Base-by-base conservation (phyloP, 2,888 invertebrate species). In the Harmothoe impar region DNA sequence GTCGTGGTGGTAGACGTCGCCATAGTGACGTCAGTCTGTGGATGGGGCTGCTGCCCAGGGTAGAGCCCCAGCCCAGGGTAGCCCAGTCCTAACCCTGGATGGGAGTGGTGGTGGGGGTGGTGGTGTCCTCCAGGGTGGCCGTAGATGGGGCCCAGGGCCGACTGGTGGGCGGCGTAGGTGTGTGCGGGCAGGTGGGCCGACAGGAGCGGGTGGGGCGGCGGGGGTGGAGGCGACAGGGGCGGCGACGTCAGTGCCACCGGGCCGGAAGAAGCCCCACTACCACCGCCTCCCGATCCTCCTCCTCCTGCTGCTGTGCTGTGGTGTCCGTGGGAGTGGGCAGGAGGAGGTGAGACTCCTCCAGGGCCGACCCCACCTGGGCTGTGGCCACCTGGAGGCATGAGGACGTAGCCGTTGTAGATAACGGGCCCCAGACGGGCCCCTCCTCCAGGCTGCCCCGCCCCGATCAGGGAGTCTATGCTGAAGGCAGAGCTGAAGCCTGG, bases 371-470 rank as follows among this genome's bases (percentile, higher is more conserved):
- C 35, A 12, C 33, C 81, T 20, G 81, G 81, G 77, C 25, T 15
- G 15, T 17, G 77, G 43, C 43, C 43, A 7, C 43, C 43, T 7
- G 43, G 43, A 43, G 84, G 84, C 52, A 86, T 29, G 29, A 86
- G 29, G 29, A 86, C 86, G 56, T 86, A 86, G 52, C 86, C 86
- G 56, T 86, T 86, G 86, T 86, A 86, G 10, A 86, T 52, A 7
- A 86, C 54, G 0, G 86, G 86, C 1, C 5, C 52, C 54, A 52
- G 31, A 0, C 54, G 52, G 29, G 54, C 7, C 15, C n/a, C 43
- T 23, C 7, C 23, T 10, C 20, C 20, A 17, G 43, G 84, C 43
- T 10, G n/a, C 20, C 17, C 12, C 25, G 86, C 29, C 31, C 86
- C 86, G 3, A 86, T 86, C 20, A 86, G 52, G 0, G 86, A 86